phyloP scores from a whole-genome alignment of 1,140 invertebrate species.

The Polyergus mexicanus region DNA sequence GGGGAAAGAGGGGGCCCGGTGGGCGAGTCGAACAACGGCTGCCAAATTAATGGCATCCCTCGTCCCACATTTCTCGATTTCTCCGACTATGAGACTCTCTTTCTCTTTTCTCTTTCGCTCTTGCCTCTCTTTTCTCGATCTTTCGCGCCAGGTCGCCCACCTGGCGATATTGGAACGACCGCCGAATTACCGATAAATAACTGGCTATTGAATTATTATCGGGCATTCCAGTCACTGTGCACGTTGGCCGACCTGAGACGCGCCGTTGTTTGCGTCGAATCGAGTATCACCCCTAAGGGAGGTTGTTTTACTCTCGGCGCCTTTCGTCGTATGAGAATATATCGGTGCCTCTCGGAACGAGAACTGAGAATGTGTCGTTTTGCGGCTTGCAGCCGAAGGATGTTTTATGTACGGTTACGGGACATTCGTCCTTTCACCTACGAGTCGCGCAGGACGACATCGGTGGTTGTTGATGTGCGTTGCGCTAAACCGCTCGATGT shows the following conservation, averaged over 20 bases:
- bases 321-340: constrained; percentile 40
- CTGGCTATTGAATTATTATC: constrained; percentile 73
- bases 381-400: neutral
- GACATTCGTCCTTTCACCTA: constrained; percentile 45
- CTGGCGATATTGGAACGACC: constrained; percentile 72
- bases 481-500: neutral
- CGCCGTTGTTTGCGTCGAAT: constrained; percentile 44
- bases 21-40: constrained; percentile 77
- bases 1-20: constrained; percentile 64
- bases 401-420: constrained; percentile 39
- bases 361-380: constrained; percentile 38
- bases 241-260: neutral
- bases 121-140: constrained; percentile 6
- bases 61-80: constrained; percentile 77
- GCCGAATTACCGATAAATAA: constrained; percentile 77
- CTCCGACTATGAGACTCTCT: constrained; percentile 54
- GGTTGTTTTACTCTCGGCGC: constrained; percentile 10
- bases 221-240: constrained; percentile 30
- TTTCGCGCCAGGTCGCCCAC: constrained; percentile 57
- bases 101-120: neutral
- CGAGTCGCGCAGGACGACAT: neutral
- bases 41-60: constrained; percentile 76
- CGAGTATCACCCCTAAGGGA: constrained; percentile 19
- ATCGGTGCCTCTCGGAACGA: constrained; percentile 4
- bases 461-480: neutral